Evolutionary conservation across 2,888 invertebrate genomes (phyloP).

Genomic region (Orthosia cruda): DNA sequence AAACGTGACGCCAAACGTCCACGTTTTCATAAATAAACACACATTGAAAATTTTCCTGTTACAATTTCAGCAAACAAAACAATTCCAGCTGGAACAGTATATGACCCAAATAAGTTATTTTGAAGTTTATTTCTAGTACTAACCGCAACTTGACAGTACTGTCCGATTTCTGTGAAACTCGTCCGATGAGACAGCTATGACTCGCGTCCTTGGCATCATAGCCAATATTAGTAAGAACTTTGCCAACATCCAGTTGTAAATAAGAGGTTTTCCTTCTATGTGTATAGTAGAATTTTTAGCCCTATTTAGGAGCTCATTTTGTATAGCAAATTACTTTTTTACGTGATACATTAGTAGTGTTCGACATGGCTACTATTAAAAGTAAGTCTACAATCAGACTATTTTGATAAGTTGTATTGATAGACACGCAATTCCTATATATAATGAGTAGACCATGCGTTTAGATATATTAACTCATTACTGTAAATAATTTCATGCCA

Average conservation of each 20-base stretch:
- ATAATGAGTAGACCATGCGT: no score
- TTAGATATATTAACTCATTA: no score
- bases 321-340: conserved; percentile 9
- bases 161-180: conserved; percentile 50
- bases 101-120: conserved; percentile 54
- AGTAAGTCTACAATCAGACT: not conserved
- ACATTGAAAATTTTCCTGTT: conserved; percentile 26
- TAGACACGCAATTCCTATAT: not conserved
- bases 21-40: not conserved
- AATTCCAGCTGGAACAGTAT: conserved; percentile 5
- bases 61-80: not conserved
- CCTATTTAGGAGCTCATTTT: conserved; percentile 8
- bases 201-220: conserved; percentile 56
- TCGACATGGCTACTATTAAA: not conserved
- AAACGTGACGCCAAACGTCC: no score
- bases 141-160: conserved; percentile 48
- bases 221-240: conserved; percentile 48
- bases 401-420: not conserved
- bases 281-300: conserved; percentile 8
- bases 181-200: conserved; percentile 31
- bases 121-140: conserved; percentile 28
- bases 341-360: not conserved
- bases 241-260: conserved; percentile 19
- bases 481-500: no score
- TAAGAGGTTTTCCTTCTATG: conserved; percentile 56